Base-by-base conservation (phyloP, 2,113 vertebrate genomes). In the Synodontis membranacea region DNA sequence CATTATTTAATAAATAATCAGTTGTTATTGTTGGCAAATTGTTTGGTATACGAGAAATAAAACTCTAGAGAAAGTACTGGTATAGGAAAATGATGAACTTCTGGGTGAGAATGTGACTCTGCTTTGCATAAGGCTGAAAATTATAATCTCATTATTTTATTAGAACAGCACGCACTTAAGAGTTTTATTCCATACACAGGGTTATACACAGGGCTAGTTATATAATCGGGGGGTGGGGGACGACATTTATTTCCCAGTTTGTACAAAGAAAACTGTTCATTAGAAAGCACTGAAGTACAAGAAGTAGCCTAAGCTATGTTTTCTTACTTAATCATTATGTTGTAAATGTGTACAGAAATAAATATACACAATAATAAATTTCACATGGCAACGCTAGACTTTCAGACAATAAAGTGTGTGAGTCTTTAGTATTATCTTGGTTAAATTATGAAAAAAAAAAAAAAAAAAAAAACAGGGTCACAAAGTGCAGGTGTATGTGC, bases 401-500 rank as follows among this genome's bases (percentile, higher is more conserved):
- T 80, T 54, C 10, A 76, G 19, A 76, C 17, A 37, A 52, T n/a
- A 25, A 46, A 80, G 17, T 25, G 9, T 54, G n/a, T n/a, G 14
- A 48, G 25, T 52, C 7, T 79, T 79, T 19, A 52, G 31, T 23
- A 14, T 79, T 21, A 56, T 80, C n/a, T 23, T 17, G 25, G 14
- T 76, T 80, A 23, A 54, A 54, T 56, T 54, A 2, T 21, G n/a
- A n/a, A n/a, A n/a, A n/a, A n/a, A n/a, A n/a, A n/a, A n/a, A n/a
- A n/a, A n/a, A n/a, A n/a, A n/a, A n/a, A n/a, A n/a, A n/a, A 44
- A 58, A 50, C 87, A 88, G 28, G 72, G 39, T 83, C 72, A 58
- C 31, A 54, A 34, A 74, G 64, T 74, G 46, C 88, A 86, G 88
- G 85, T 88, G 88, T 80, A 37, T 80, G 19, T 62, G 74, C 64